Evolutionary conservation across 2,797 vertebrate genomes (phyloP), one percentile per base, ranked within the genome.

Genomic region (Cynopterus sphinx): DNA sequence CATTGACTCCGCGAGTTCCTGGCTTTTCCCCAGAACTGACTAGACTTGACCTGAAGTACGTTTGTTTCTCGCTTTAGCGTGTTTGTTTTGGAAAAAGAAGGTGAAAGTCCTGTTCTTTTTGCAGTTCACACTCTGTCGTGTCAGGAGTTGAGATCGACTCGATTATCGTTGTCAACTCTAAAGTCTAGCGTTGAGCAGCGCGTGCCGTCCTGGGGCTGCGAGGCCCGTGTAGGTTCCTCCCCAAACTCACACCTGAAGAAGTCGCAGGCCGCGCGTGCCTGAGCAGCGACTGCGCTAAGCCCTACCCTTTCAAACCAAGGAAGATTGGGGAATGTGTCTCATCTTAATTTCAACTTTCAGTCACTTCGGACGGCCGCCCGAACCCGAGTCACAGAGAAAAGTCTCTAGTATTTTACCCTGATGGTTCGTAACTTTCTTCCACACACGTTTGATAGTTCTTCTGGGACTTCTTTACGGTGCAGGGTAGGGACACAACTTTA

Each of bases 141-240:
- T 81, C 36, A 24, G 17, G 36, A 75, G 67, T 22, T 85, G 61
- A 77, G 31, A 51, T 67, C 33, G 46, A 5, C 79, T 59, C 75
- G 33, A 21, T 57, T 77, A 21, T 24, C n/a, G 28, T 21, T 36
- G 5, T 65, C 46, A 59, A 73, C 57, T 19, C 33, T 74, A 28
- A 65, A 11, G 49, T 36, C 51, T 46, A 51, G n/a, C 22, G 59
- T 28, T 51, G 9, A 6, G 41, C 53, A 5, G 55, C 3, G 0
- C 21, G 2, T 13, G 0, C 11, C 19, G 12, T 10, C 33, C 51
- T 3, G 0, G n/a, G 39, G 4, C 46, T 33, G 55, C 9, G 0
- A 31, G 77, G 7, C 9, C 43, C 10, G 0, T 1, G 6, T 28
- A 19, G 74, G 33, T 3, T 33, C 51, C 33, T 26, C 19, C 41